Evolutionary conservation across 2,888 invertebrate species (phyloP), one percentile per base, ranked within the genome.

Genomic region (Archips crataeganus): DNA sequence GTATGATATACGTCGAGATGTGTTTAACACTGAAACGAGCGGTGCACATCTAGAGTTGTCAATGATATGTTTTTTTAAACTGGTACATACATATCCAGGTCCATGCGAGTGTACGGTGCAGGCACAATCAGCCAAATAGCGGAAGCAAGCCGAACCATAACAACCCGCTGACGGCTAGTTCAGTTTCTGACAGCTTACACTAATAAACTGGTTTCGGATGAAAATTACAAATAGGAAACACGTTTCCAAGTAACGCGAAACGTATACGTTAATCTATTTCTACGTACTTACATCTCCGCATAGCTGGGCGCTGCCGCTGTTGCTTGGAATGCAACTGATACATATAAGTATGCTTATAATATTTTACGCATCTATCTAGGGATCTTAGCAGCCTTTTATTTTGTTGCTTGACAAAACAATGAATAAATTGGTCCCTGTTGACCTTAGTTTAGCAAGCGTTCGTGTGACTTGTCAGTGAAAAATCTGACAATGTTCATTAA

Each of bases 141-240:
- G 93, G 93, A 93, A 93, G 87, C 88, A 85, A 87, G 82, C 81
- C 83, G 81, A 91, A 90, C 86, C 91, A 92, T 91, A 92, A 92
- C 92, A 92, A 87, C 84, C 54, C 59, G 81, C 86, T 80, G 87
- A 84, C 89, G 87, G 85, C 83, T 88, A 90, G 87, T 87, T 87
- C 85, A 85, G 83, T 86, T 87, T 88, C 89, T 86, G 88, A 87
- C 88, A 87, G 85, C 84, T 86, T 85, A 90, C 86, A 90, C 88
- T 89, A 90, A 90, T 89, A 90, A 90, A 92, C 89, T 84, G 85
- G 84, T 85, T 88, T 87, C 88, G 82, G 86, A 87, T 88, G 88
- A 89, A 89, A 88, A 85, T 86, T 70, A 86, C 81, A 87, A 90
- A 88, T 87, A 86, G 83, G 84, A 74, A 74, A 66, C 88, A 87